Conservation (phyloP, 2,888 invertebrate species). For the Polydesmus complanatus region DNA sequence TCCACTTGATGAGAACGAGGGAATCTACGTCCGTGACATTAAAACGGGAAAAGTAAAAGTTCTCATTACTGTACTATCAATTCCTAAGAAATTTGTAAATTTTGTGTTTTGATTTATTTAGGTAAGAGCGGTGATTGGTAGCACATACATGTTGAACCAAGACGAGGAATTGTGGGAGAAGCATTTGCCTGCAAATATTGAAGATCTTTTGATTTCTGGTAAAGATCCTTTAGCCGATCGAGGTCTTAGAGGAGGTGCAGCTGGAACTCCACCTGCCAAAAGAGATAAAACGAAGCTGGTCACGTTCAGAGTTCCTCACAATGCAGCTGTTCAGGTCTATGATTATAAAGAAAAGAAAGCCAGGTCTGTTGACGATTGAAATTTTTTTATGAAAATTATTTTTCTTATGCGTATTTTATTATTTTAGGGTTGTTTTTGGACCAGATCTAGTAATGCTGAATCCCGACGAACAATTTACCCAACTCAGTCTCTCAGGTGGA, state of each 20-base stretch:
- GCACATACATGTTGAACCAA: slow-evolving; percentile 39
- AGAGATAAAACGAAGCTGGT: slow-evolving; percentile 33
- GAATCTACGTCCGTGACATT: slow-evolving; percentile 38
- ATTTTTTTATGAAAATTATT: not conserved
- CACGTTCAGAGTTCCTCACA: slow-evolving; percentile 37
- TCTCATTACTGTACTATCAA: not conserved
- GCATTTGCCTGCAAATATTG: slow-evolving; percentile 32
- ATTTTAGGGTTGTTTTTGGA: slow-evolving; percentile 36
- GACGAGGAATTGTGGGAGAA: slow-evolving; percentile 29
- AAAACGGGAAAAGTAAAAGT: slow-evolving; percentile 26
- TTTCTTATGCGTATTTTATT: not conserved
- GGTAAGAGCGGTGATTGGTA: slow-evolving; percentile 35
- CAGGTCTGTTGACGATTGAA: slow-evolving; percentile 20
- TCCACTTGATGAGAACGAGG: slow-evolving; percentile 39
- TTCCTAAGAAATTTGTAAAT: not conserved
- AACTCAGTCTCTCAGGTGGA: slow-evolving; percentile 36
- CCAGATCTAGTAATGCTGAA: slow-evolving; percentile 40
- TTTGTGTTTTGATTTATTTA: slow-evolving; percentile 19
- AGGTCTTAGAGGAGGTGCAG: slow-evolving; percentile 21
- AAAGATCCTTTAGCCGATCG: slow-evolving; percentile 37
- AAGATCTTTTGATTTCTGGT: slow-evolving; percentile 25
- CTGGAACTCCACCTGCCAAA: not conserved
- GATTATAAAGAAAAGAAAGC: slow-evolving; percentile 40
- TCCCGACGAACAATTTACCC: slow-evolving; percentile 40
- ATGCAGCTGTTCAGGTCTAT: slow-evolving; percentile 39